Conservation (phyloP, 2,888 invertebrate species). For the Heliconius sara region DNA sequence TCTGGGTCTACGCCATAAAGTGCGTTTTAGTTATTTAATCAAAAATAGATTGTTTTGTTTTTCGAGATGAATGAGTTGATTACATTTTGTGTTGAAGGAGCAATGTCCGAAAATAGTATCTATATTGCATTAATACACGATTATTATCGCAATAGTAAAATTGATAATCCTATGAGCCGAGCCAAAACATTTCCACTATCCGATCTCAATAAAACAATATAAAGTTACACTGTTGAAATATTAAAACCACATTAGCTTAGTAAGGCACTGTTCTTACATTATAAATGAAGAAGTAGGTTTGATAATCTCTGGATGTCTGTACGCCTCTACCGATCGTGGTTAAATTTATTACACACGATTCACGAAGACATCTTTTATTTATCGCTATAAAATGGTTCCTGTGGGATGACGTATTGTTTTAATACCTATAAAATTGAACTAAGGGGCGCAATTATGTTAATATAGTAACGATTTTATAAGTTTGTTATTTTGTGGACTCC, state of each 20-base stretch:
- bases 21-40: slow-evolving; percentile 24
- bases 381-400: neutral
- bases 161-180: slow-evolving; percentile 48
- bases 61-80: slow-evolving; percentile 37
- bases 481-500: no score
- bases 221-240: slow-evolving; percentile 50
- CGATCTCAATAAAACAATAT: slow-evolving; percentile 48
- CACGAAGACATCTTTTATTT: slow-evolving; percentile 6
- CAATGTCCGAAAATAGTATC: slow-evolving; percentile 46
- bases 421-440: neutral
- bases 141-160: slow-evolving; percentile 51
- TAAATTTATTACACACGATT: slow-evolving; percentile 6
- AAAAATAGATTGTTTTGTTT: slow-evolving; percentile 36
- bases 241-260: slow-evolving; percentile 31
- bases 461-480: neutral
- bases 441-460: neutral
- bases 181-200: slow-evolving; percentile 52
- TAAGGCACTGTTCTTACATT: neutral
- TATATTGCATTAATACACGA: slow-evolving; percentile 49
- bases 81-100: slow-evolving; percentile 44
- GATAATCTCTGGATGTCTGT: neutral
- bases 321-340: neutral
- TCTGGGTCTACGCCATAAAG: slow-evolving; percentile 18
- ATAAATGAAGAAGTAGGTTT: slow-evolving; percentile 1
- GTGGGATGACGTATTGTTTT: slow-evolving; percentile 7